Conservation (phyloP, 2,888 invertebrate genomes). For the Agrilus biguttatus region DNA sequence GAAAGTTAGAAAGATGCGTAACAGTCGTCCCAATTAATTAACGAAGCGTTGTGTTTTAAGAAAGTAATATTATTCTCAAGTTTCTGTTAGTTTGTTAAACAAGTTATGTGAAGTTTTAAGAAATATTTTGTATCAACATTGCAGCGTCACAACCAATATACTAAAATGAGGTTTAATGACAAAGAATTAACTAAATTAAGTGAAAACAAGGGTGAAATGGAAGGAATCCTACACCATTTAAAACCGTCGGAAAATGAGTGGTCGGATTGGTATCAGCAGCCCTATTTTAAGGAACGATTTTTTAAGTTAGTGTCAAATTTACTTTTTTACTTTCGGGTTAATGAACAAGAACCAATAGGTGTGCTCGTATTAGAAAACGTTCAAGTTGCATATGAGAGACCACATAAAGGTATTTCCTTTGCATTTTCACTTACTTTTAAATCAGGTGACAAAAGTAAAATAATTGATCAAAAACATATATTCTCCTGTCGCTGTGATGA, state of each 20-base stretch:
- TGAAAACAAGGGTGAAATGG: conserved; percentile 43
- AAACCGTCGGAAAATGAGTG: conserved; percentile 42
- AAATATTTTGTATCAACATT: too few species aligned
- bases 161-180: conserved; percentile 55
- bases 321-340: conserved; percentile 63
- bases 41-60: too few species aligned
- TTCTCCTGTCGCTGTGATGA: conserved; percentile 56
- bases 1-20: too few species aligned
- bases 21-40: too few species aligned
- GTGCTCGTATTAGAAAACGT: conserved; percentile 61
- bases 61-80: too few species aligned
- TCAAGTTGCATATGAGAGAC: conserved; percentile 52
- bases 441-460: conserved; percentile 44
- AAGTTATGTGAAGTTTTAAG: too few species aligned
- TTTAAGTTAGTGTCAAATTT: conserved; percentile 62
- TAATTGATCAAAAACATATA: conserved; percentile 40
- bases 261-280: conserved; percentile 29
- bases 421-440: conserved; percentile 54
- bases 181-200: conserved; percentile 50
- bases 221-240: conserved; percentile 60
- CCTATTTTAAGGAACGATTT: conserved; percentile 56
- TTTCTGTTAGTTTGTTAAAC: too few species aligned
- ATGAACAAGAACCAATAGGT: conserved; percentile 51
- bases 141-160: too few species aligned
- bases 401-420: conserved; percentile 48